Evolutionary conservation across 2,888 invertebrate genomes (phyloP).

Genomic region (Papilio gigon): DNA sequence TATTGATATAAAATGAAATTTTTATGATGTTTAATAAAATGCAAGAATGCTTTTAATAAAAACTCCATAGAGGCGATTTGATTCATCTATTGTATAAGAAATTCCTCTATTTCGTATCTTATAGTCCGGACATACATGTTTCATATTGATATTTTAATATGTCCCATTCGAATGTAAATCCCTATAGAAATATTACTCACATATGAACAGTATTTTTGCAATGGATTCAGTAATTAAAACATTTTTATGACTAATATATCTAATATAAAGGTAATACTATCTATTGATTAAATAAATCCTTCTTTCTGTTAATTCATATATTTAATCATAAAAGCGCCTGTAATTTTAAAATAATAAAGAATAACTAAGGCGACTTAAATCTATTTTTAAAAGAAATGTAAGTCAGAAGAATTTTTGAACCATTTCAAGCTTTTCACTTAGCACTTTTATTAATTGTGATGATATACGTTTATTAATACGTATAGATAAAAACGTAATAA

Average conservation of each 20-base stretch:
- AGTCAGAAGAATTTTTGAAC: not conserved
- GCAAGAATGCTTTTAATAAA: slow-evolving; percentile 30
- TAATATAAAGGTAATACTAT: no score
- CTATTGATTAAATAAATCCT: not conserved
- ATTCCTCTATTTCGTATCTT: not conserved
- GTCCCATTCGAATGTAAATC: not conserved
- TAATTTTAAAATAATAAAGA: not conserved
- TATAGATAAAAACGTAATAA: slow-evolving; percentile 5
- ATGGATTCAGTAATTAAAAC: no score
- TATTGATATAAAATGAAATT: slow-evolving; percentile 38
- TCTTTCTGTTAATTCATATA: no score
- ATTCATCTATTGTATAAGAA: not conserved
- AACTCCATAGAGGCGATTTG: slow-evolving; percentile 19
- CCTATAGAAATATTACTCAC: not conserved
- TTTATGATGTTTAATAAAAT: slow-evolving; percentile 41
- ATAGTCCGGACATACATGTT: not conserved
- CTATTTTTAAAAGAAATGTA: not conserved
- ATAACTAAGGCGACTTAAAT: not conserved
- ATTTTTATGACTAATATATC: no score
- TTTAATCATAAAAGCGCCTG: no score
- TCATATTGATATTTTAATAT: not conserved
- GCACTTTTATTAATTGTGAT: not conserved
- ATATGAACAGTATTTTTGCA: not conserved
- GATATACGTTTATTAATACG: not conserved
- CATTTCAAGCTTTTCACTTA: not conserved